Base-by-base conservation (phyloP, 1,140 invertebrate genomes). In the Prorops nasuta region DNA sequence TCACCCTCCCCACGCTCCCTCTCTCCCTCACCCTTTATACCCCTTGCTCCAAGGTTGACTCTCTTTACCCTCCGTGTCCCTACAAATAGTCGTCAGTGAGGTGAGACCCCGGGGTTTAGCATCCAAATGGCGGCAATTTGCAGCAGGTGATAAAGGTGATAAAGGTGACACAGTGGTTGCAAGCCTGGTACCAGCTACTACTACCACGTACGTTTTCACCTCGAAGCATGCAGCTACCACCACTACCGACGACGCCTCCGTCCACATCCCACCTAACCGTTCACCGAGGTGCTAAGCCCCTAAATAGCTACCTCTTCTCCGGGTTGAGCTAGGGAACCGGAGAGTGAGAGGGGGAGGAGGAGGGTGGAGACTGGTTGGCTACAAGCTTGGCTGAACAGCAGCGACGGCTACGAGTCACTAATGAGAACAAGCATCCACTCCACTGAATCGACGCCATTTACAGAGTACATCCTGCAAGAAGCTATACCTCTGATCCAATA, bases 71-170 rank as follows among this genome's bases (percentile, higher is more conserved):
- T n/a, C 53, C 52, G 62, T 60, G 58, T 61, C 57, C 63, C 68
- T 71, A 63, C 72, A 69, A 71, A 72, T 72, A 74, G 67, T 71
- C 66, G 64, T 71, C 67, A 64, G 64, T 59, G 51, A 48, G n/a
- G 38, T 9, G 38, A 63, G 67, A 72, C 64, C 58, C 60, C 50
- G 57, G 66, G 67, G 66, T 68, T 75, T 75, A 75, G 66, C 72
- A 75, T 77, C 66, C 63, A 75, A 77, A 77, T 74, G 71, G 71
- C 55, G 67, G 72, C 73, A 75, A 76, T 77, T 76, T 77, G 72
- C 71, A 74, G 67, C 67, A 74, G 72, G 73, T 72, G 73, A 74
- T 76, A 74, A 75, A 76, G 72, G 72, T 74, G 71, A 76, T 76
- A 75, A 75, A 76, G 72, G 71, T 74, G 72, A 75, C 71, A 73